These are phyloP conservation scores for Heliocidaris erythrogramma DNA, from an alignment of 35 echinoderm and acorn worm species.

Conservation along the genomic window DNA sequence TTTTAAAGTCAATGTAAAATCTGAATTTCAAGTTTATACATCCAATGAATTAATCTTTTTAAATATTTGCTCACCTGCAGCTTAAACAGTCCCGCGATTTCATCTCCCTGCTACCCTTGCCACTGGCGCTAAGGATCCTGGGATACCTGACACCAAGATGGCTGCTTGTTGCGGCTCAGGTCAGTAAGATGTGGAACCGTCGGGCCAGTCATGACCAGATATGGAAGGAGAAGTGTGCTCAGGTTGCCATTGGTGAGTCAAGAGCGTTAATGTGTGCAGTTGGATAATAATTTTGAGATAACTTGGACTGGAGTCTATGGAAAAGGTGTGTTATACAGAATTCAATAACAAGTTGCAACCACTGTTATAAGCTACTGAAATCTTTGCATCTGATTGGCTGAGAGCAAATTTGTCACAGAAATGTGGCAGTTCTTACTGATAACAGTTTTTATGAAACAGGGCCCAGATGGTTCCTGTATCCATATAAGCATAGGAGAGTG, in stretches of 20 bases:
- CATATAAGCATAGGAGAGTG: neutral
- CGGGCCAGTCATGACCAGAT: slow-evolving; percentile 81
- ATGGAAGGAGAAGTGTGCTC: slow-evolving; percentile 93
- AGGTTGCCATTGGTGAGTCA: slow-evolving; percentile 80
- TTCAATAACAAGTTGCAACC: too few relatives aligned
- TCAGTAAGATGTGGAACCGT: slow-evolving; percentile 71
- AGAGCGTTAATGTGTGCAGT: neutral
- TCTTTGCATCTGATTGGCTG: too few relatives aligned
- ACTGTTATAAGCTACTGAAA: too few relatives aligned
- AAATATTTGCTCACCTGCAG: slow-evolving; percentile 52
- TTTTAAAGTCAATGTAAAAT: neutral
- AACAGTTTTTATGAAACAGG: too few relatives aligned
- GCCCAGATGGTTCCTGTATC: neutral
- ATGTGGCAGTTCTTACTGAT: too few relatives aligned
- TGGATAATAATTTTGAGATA: neutral
- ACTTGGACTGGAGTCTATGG: too few relatives aligned
- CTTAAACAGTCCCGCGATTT: slow-evolving; percentile 91
- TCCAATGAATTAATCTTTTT: neutral
- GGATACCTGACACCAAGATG: slow-evolving; percentile 63
- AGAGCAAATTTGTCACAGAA: too few relatives aligned
- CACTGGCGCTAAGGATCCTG: slow-evolving; percentile 76
- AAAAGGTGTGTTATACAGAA: neutral
- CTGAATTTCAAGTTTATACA: neutral
- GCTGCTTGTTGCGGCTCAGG: slow-evolving; percentile 76
- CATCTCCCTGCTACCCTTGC: slow-evolving; percentile 71